A percentile compares a stretch with the other conserved stretches of the same genome.
phyloP scores from a whole-genome alignment of 1,140 invertebrate species.

The Drosophila virilis region DNA sequence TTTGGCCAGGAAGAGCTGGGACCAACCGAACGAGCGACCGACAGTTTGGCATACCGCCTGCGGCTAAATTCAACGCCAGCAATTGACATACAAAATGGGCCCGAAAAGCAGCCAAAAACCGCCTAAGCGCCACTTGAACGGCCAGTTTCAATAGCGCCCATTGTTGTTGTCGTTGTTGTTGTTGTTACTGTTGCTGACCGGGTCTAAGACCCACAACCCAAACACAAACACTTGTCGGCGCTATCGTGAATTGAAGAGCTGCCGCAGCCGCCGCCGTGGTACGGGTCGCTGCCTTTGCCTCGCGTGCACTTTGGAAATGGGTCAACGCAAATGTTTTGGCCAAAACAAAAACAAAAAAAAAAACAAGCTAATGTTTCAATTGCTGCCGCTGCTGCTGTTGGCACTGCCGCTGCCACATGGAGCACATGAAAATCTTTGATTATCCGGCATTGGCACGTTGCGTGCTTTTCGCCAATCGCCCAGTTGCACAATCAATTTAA shows the following conservation, averaged over 20 bases:
- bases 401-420: slow-evolving; percentile 20
- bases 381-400: slow-evolving; percentile 33
- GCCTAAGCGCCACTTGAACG: slow-evolving; percentile 78
- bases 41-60: slow-evolving; percentile 20
- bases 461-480: slow-evolving; percentile 47
- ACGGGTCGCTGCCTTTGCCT: slow-evolving; percentile 52
- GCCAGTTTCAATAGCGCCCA: slow-evolving; percentile 52
- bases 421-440: slow-evolving; percentile 68
- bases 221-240: slow-evolving; percentile 72
- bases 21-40: neutral
- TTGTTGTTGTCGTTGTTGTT: slow-evolving; percentile 32
- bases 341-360: slow-evolving; percentile 32
- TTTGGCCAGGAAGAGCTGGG: slow-evolving; percentile 36
- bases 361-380: slow-evolving; percentile 59
- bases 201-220: slow-evolving; percentile 36
- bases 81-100: slow-evolving; percentile 76
- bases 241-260: slow-evolving; percentile 63
- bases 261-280: slow-evolving; percentile 16
- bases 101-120: slow-evolving; percentile 56
- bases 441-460: slow-evolving; percentile 68
- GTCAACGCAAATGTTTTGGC: slow-evolving; percentile 54
- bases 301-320: slow-evolving; percentile 75
- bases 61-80: slow-evolving; percentile 49
- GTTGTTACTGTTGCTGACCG: slow-evolving; percentile 25
- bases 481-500: slow-evolving; percentile 66